Evolutionary conservation across 2,797 vertebrate genomes (phyloP).

Genomic region (Eutrigla gurnardus): DNA sequence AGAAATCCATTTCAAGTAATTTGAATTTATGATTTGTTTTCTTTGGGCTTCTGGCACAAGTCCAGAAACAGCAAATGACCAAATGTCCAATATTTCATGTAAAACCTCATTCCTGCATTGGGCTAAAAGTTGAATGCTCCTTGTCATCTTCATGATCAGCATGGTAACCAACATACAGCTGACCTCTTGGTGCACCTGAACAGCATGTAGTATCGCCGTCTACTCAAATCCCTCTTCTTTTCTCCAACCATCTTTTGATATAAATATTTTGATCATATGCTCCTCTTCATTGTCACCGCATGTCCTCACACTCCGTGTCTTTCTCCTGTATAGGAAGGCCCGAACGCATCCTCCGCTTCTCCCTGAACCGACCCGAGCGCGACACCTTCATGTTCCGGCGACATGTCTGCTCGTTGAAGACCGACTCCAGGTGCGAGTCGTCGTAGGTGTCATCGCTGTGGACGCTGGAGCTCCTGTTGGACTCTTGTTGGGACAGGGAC

Average conservation of each 20-base stretch:
- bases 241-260: slow-evolving; percentile 34
- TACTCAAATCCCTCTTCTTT: slow-evolving; percentile 20
- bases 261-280: slow-evolving; percentile 35
- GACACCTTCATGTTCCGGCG: slow-evolving; percentile 92
- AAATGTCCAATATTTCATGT: slow-evolving; percentile 16
- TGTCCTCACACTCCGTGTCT: slow-evolving; percentile 73
- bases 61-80: slow-evolving; percentile 30
- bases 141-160: slow-evolving; percentile 47
- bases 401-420: slow-evolving; percentile 84
- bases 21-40: background rate
- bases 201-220: slow-evolving; percentile 40
- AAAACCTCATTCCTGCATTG: slow-evolving; percentile 12
- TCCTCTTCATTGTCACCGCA: slow-evolving; percentile 66
- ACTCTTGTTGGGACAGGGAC: slow-evolving; percentile 11
- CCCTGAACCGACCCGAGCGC: slow-evolving; percentile 93
- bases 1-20: slow-evolving; percentile 20
- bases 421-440: slow-evolving; percentile 79
- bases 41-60: slow-evolving; percentile 22
- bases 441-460: slow-evolving; percentile 71
- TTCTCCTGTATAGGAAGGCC: slow-evolving; percentile 86
- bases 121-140: slow-evolving; percentile 25
- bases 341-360: slow-evolving; percentile 87
- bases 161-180: slow-evolving; percentile 30
- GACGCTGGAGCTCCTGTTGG: slow-evolving; percentile 54
- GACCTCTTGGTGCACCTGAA: slow-evolving; percentile 9